These are phyloP conservation scores for Aplysia californica DNA, from an alignment of 1,140 invertebrate genomes.

Conservation along the genomic window DNA sequence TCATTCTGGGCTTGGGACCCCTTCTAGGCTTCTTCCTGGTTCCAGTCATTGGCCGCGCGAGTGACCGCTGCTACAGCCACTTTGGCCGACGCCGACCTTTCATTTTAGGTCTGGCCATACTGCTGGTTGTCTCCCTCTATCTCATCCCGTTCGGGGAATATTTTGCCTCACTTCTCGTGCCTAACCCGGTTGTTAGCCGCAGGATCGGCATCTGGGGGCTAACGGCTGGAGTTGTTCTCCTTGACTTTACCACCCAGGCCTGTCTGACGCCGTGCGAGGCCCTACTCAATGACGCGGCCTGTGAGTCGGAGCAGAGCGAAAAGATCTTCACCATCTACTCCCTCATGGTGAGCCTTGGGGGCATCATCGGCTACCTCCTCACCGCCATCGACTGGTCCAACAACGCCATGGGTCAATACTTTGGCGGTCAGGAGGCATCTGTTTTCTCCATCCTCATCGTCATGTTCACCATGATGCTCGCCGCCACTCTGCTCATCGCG, in stretches of 20 bases:
- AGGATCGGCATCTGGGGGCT: constrained; percentile 53
- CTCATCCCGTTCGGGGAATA: constrained; percentile 62
- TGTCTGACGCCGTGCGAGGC: constrained; percentile 71
- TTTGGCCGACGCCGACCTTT: constrained; percentile 70
- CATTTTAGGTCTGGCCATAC: constrained; percentile 65
- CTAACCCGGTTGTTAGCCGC: constrained; percentile 38
- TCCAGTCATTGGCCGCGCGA: constrained; percentile 67
- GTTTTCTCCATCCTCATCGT: constrained; percentile 62
- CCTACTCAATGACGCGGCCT: constrained; percentile 66
- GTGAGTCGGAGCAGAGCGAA: constrained; percentile 58
- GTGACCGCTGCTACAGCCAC: constrained; percentile 66
- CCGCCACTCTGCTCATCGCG: constrained; percentile 55
- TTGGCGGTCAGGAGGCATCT: constrained; percentile 61
- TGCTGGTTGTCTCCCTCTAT: constrained; percentile 65
- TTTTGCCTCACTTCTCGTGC: constrained; percentile 44
- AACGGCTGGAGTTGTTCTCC: constrained; percentile 65
- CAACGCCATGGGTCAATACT: constrained; percentile 52
- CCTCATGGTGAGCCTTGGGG: constrained; percentile 69
- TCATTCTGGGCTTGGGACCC: constrained; percentile 67
- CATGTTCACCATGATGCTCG: constrained; percentile 55
- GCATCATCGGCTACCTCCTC: constrained; percentile 70
- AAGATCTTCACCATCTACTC: constrained; percentile 70
- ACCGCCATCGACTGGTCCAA: constrained; percentile 70
- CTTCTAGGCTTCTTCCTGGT: constrained; percentile 68
- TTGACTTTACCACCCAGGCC: constrained; percentile 70